A percentile compares a stretch with the other conserved stretches of the same genome.
Evolutionary conservation across 2,113 vertebrate genomes (phyloP).

Genomic region (Anser brachyrhynchus): DNA sequence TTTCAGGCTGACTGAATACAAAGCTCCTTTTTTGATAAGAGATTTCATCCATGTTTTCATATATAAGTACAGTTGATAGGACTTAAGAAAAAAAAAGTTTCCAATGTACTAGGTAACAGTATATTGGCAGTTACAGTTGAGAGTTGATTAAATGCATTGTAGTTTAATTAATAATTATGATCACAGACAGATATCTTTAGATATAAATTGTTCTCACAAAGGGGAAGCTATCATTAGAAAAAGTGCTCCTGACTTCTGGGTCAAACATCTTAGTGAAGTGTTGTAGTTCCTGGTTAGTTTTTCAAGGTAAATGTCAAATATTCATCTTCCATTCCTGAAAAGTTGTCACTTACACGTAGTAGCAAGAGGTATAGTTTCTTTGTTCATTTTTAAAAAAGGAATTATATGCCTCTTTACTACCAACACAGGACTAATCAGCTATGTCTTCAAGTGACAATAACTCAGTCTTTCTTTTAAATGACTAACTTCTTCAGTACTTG

Average conservation of each 20-base stretch:
- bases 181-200: background rate
- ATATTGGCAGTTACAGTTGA: background rate
- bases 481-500: background rate
- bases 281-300: background rate
- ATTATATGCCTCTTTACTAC: background rate
- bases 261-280: background rate
- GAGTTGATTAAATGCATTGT: background rate
- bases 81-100: background rate
- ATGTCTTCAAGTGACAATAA: background rate
- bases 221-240: background rate
- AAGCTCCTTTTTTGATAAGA: background rate
- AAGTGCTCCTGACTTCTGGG: background rate
- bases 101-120: background rate
- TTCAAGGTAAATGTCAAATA: background rate
- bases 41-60: background rate
- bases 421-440: background rate
- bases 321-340: background rate
- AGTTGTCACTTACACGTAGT: background rate
- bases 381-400: background rate
- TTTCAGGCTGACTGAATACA: background rate
- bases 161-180: background rate
- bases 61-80: background rate
- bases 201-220: background rate
- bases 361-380: background rate
- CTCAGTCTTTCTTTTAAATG: background rate